Evolutionary conservation across 2,888 invertebrate species (phyloP), one percentile per base, ranked within the genome.

Genomic region (Opisthograptis luteolata): DNA sequence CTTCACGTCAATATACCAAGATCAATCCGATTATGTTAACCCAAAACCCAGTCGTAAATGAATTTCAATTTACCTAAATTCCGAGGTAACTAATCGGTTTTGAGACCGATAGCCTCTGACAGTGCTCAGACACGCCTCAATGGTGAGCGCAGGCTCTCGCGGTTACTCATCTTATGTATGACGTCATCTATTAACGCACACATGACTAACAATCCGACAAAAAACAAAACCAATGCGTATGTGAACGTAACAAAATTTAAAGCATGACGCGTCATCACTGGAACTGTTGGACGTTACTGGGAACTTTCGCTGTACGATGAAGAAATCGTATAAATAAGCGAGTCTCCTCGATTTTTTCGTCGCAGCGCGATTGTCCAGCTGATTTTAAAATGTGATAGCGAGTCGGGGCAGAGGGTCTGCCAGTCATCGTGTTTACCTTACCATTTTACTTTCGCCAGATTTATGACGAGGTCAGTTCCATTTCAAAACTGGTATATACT

Each of bases 101-200:
- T 68, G 71, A 73, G 75, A 68, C 67, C 71, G 71, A 67, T 69
- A 61, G 62, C 63, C 64, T 39, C 34, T 39, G 37, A n/a, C n/a
- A n/a, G n/a, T n/a, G n/a, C n/a, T n/a, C n/a, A n/a, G 32, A 12
- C 24, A 3, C 35, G 27, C 6, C n/a, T n/a, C 36, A 12, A 41
- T 13, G 48, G 39, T 67, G 25, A 9, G 13, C 51, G 75, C 78
- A 68, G 71, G 68, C 65, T 75, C 72, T 65, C 48, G 64, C 62
- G 76, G 72, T 88, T 87, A 87, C 83, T 87, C 88, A 88, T 70
- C 65, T 2, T 58, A n/a, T n/a, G n/a, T 58, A 56, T 88, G 87
- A 87, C 87, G 87, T 89, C 88, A 88, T 60, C 76, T 71, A 81
- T 84, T 79, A 77, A 75, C 69, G 75, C 65, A 25, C 10, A 5